Base-by-base conservation (phyloP, 2,113 vertebrate genomes). In the Oxygymnocypris stewartii region DNA sequence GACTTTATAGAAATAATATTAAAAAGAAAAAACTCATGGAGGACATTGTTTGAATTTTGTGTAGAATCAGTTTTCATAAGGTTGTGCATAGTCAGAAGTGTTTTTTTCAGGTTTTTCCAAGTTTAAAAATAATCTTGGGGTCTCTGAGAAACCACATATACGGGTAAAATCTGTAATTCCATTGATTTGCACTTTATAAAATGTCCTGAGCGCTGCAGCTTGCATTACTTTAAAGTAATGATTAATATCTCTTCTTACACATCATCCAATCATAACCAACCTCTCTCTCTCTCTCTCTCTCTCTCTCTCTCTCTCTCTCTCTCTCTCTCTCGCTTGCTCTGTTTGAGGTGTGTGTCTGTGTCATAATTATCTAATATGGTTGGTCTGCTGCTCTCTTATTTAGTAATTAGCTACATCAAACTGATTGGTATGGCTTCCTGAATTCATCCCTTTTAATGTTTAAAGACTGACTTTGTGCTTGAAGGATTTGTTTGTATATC, bases 401-500 rank as follows among this genome's bases (percentile, higher is more conserved):
- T 96, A 95, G 95, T 96, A 97, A 98, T 98, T 99, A 98, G 96
- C 95, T 96, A 94, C 96, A 93, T 96, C 96, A 92, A 87, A 83
- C 96, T 96, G 97, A 97, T 96, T 96, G 97, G 94, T 96, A 94
- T 95, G 96, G 96, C 96, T 97, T 97, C 94, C 96, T 94, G 93
- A 93, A 93, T 93, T 94, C 94, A 90, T 96, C 95, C 96, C 96
- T 97, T 95, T 97, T 97, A 96, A 97, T 97, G 97, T 97, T 97
- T 95, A 96, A 98, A 96, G 96, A 97, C 96, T 98, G 96, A 96
- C 96, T 98, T 96, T 97, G 96, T 98, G 97, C 97, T 97, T 97
- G 96, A 98, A 98, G 96, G 97, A 97, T 97, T 98, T 98, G 97
- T 98, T 98, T 98, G 96, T 98, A 95, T 99, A 98, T 97, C 96